Evolutionary conservation across 2,888 invertebrate species (phyloP).

Genomic region (Reticulitermes lucifugus): DNA sequence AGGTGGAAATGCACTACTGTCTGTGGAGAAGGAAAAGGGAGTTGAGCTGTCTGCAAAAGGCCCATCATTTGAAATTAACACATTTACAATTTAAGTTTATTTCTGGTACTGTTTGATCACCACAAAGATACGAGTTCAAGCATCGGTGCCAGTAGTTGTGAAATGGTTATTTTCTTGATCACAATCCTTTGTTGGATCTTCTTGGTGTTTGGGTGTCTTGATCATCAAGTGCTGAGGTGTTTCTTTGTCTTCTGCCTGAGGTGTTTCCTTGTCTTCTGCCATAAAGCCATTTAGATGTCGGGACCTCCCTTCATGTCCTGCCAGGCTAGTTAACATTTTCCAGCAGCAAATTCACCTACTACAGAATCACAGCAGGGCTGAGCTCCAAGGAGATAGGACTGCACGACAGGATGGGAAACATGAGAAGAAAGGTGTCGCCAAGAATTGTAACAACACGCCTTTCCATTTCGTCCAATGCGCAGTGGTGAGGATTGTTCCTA

Average conservation of each 20-base stretch:
- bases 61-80: too few species aligned
- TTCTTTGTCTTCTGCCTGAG: not conserved
- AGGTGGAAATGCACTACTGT: too few species aligned
- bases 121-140: too few species aligned
- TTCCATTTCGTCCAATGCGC: not conserved
- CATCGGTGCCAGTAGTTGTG: too few species aligned
- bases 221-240: too few species aligned
- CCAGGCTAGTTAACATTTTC: not conserved
- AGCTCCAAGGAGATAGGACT: not conserved
- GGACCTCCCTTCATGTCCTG: slow-evolving; percentile 13
- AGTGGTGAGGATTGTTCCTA: not conserved
- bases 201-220: too few species aligned
- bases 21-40: too few species aligned
- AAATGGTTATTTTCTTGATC: too few species aligned
- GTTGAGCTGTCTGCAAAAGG: too few species aligned
- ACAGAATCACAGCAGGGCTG: not conserved
- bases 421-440: not conserved
- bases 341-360: not conserved
- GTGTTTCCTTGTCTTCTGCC: not conserved
- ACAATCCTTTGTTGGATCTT: too few species aligned
- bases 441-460: not conserved
- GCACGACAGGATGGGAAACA: not conserved
- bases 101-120: too few species aligned
- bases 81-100: too few species aligned
- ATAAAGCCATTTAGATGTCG: not conserved